A percentile compares a stretch with the other conserved stretches of the same genome.
These are phyloP conservation scores for Aphis craccivora DNA, from an alignment of 1,140 invertebrate genomes.

Conservation along the genomic window DNA sequence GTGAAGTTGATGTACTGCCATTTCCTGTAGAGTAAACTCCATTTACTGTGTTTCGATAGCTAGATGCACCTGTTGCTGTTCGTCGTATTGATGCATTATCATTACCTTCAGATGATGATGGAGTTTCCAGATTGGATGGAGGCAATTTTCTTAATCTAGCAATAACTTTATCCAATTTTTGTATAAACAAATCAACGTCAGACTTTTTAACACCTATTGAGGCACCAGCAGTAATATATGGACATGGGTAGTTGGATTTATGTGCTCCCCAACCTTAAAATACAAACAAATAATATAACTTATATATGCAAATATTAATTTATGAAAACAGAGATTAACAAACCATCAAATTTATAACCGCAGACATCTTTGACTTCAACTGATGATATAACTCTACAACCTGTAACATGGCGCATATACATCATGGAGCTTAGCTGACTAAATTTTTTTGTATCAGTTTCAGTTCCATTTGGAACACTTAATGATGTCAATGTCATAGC, in stretches of 20 bases:
- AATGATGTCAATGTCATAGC: constrained; percentile 64
- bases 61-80: constrained; percentile 58
- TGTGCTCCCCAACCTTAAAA: constrained; percentile 74
- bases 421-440: constrained; percentile 76
- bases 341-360: constrained; percentile 70
- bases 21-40: constrained; percentile 60
- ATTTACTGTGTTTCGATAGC: constrained; percentile 59
- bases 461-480: constrained; percentile 59
- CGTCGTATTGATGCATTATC: constrained; percentile 60
- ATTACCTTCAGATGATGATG: constrained; percentile 64
- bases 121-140: constrained; percentile 64
- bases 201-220: constrained; percentile 74
- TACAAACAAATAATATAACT: constrained; percentile 34
- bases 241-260: constrained; percentile 69
- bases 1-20: constrained; percentile 67
- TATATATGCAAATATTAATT: neutral
- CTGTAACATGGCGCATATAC: constrained; percentile 76
- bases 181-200: constrained; percentile 74
- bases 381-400: constrained; percentile 71
- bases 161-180: constrained; percentile 71
- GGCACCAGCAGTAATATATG: constrained; percentile 77
- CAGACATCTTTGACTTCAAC: constrained; percentile 69
- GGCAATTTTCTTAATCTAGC: constrained; percentile 67
- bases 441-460: constrained; percentile 66
- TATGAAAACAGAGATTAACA: neutral